Conservation (phyloP, 1,140 invertebrate genomes). For the Eciton burchellii region DNA sequence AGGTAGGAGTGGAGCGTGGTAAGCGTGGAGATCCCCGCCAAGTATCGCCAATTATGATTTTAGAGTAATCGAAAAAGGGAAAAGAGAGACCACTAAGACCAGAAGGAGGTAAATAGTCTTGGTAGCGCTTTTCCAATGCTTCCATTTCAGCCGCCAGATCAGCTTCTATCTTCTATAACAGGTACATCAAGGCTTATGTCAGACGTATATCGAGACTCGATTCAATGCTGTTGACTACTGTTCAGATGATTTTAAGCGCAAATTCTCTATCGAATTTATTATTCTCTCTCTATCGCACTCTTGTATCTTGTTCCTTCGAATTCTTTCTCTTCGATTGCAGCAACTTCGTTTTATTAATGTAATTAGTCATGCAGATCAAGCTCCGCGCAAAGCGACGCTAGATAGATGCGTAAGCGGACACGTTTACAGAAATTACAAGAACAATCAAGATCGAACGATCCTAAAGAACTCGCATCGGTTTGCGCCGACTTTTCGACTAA, state of each 20-base stretch:
- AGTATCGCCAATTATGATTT: constrained; percentile 70
- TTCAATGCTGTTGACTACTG: not conserved
- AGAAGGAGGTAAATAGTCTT: constrained; percentile 80
- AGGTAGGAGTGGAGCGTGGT: constrained; percentile 77
- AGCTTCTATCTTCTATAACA: constrained; percentile 84
- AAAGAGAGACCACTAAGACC: constrained; percentile 81
- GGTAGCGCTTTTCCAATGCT: constrained; percentile 82
- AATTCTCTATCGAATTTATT: constrained; percentile 17
- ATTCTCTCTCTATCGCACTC: not conserved
- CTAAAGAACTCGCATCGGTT: constrained; percentile 3
- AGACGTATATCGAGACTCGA: constrained; percentile 36
- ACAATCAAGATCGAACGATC: not conserved
- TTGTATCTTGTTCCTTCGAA: not conserved
- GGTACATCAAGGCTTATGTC: constrained; percentile 76
- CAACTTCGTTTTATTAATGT: constrained; percentile 33
- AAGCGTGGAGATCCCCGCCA: constrained; percentile 76
- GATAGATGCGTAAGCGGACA: constrained; percentile 27
- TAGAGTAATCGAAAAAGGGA: constrained; percentile 77
- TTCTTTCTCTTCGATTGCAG: constrained; percentile 23
- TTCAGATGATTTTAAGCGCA: constrained; percentile 12
- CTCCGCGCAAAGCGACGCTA: constrained; percentile 52
- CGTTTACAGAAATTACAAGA: not conserved
- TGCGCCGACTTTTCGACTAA: constrained; percentile 24
- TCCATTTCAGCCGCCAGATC: constrained; percentile 83
- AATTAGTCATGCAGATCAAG: constrained; percentile 57